These are phyloP conservation scores for Lasioglossum leucozonium DNA, from an alignment of 2,888 invertebrate species.

Conservation along the genomic window DNA sequence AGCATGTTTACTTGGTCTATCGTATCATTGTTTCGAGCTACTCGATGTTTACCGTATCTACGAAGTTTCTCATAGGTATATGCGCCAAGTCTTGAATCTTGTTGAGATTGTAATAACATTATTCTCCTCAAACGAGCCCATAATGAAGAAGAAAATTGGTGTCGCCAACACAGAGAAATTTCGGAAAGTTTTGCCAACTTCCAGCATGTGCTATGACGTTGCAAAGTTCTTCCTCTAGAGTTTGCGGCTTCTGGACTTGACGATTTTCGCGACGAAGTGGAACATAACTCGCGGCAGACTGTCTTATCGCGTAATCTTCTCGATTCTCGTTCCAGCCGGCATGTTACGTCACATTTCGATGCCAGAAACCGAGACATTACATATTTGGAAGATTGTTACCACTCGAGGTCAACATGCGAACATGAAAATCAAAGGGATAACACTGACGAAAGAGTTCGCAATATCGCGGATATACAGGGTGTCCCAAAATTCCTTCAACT, in stretches of 20 bases:
- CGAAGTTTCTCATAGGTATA: background rate
- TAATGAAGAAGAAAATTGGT: background rate
- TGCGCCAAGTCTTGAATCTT: background rate
- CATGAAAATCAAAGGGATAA: slow-evolving; percentile 32
- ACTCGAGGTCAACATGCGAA: slow-evolving; percentile 46
- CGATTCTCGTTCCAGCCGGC: slow-evolving; percentile 45
- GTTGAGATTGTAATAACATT: background rate
- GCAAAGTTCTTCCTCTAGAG: background rate
- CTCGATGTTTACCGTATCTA: background rate
- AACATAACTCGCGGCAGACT: slow-evolving; percentile 60
- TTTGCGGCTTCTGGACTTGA: background rate
- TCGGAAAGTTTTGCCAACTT: slow-evolving; percentile 5
- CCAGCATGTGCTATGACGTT: background rate
- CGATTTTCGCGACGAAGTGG: slow-evolving; percentile 32
- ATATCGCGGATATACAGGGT: background rate
- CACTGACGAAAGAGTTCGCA: background rate
- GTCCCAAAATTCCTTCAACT: too few species aligned
- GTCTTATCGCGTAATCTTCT: slow-evolving; percentile 58
- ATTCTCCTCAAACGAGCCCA: background rate
- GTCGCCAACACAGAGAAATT: background rate
- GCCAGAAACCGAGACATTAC: slow-evolving; percentile 57
- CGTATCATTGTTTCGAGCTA: background rate
- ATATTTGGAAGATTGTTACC: slow-evolving; percentile 64
- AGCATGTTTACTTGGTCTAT: background rate
- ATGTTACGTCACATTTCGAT: slow-evolving; percentile 66